Evolutionary conservation across 1,140 invertebrate species (phyloP).

Genomic region (Psix sp.): DNA sequence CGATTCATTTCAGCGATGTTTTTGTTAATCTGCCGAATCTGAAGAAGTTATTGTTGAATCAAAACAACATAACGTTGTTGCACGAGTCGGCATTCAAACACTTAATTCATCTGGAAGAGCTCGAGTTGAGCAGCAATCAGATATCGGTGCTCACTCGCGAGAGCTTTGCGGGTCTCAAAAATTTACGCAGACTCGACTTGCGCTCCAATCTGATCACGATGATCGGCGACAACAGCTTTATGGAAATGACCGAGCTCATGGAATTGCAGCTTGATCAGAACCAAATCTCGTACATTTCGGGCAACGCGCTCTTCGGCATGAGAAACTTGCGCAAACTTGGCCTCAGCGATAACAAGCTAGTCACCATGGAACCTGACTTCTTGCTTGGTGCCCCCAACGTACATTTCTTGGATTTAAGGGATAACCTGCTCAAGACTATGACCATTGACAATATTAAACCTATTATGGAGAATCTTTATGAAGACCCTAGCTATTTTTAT

Average conservation of each 20-base stretch:
- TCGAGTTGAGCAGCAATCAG: conserved; percentile 84
- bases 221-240: conserved; percentile 85
- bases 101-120: conserved; percentile 80
- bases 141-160: conserved; percentile 83
- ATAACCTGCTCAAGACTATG: conserved; percentile 85
- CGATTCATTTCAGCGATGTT: conserved; percentile 75
- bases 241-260: conserved; percentile 83
- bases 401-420: conserved; percentile 83
- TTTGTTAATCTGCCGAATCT: conserved; percentile 84
- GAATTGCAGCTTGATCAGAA: conserved; percentile 86
- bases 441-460: conserved; percentile 84
- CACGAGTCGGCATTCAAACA: conserved; percentile 84
- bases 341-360: conserved; percentile 85
- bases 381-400: conserved; percentile 82
- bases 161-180: conserved; percentile 83
- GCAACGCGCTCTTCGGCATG: conserved; percentile 84
- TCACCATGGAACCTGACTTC: conserved; percentile 80
- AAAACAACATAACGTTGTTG: conserved; percentile 85
- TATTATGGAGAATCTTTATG: conserved; percentile 85
- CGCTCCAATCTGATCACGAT: conserved; percentile 83
- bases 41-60: conserved; percentile 81
- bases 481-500: conserved; percentile 83
- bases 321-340: conserved; percentile 81
- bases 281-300: conserved; percentile 82
- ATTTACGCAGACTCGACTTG: conserved; percentile 82